Percentiles rank a stretch among this genome's conserved stretches.
These are phyloP conservation scores for Pollenia amentaria DNA, from an alignment of 2,888 invertebrate genomes.

Conservation along the genomic window DNA sequence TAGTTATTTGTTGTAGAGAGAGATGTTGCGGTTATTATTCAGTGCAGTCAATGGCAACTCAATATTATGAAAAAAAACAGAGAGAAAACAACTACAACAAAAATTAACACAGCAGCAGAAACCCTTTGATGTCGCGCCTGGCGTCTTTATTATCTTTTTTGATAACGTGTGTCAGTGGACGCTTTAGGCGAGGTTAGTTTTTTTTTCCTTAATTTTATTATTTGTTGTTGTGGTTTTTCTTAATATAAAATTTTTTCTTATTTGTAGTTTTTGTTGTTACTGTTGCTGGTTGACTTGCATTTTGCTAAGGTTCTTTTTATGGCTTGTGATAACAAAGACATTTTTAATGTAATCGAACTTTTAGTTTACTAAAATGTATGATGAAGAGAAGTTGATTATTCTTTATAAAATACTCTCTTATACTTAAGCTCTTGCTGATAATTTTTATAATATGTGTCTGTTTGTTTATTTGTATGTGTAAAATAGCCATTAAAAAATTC, in stretches of 20 bases:
- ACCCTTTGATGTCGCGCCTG: constrained; percentile 78
- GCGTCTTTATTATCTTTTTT: constrained; percentile 81
- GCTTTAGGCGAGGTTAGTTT: constrained; percentile 73
- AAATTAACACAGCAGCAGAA: constrained; percentile 32
- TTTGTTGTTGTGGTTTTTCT: constrained; percentile 33
- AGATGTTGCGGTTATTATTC: constrained; percentile 54
- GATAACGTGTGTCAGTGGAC: constrained; percentile 75
- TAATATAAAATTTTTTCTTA: constrained; percentile 13
- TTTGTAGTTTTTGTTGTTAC: background rate
- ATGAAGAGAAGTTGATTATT: constrained; percentile 53
- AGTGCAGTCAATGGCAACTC: constrained; percentile 54
- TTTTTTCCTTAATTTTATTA: background rate
- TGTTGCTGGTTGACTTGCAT: constrained; percentile 46
- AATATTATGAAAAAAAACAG: constrained; percentile 45
- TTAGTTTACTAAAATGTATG: constrained; percentile 59
- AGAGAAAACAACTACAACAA: constrained; percentile 17
- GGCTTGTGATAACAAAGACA: constrained; percentile 71
- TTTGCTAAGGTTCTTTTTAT: constrained; percentile 65
- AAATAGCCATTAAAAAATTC: constrained; percentile 50
- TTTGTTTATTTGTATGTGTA: background rate
- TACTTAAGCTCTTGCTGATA: constrained; percentile 13
- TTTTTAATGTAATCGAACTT: constrained; percentile 72
- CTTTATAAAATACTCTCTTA: constrained; percentile 1
- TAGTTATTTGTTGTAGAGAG: constrained; percentile 39
- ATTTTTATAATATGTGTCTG: background rate